Percentiles rank a stretch among this genome's conserved stretches.
phyloP scores from a whole-genome alignment of 2,113 vertebrate species.

The Cyanoliseus patagonus region DNA sequence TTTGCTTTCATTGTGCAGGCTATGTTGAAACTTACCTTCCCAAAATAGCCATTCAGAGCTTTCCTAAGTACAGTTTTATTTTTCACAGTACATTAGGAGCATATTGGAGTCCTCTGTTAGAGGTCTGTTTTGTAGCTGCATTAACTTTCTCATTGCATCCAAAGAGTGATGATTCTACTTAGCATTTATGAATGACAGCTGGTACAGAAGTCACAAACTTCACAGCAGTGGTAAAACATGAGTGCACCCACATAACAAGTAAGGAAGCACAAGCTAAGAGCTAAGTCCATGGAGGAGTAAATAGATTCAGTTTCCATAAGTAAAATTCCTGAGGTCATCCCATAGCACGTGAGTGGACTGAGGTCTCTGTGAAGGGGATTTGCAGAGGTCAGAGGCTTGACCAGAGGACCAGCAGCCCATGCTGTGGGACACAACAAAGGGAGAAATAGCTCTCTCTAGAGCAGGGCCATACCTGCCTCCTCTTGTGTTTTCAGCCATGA shows the following conservation, averaged over 20 bases:
- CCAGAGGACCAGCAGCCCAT: not conserved
- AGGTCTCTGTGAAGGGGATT: not conserved
- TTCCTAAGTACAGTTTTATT: not conserved
- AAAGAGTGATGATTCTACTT: not conserved
- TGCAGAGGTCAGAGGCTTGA: not conserved
- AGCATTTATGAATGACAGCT: not conserved
- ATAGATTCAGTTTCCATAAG: not conserved
- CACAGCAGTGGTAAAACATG: fast-evolving
- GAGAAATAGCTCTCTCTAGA: not conserved
- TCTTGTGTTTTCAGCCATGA: not conserved
- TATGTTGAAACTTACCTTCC: not conserved
- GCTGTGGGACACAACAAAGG: not conserved
- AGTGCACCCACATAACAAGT: not conserved
- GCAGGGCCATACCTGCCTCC: fast-evolving
- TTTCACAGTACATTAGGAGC: not conserved
- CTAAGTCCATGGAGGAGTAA: not conserved
- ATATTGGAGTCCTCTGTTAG: not conserved
- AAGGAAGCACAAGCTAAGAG: not conserved
- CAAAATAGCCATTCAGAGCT: not conserved
- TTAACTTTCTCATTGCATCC: not conserved
- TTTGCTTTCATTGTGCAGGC: not conserved
- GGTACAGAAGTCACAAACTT: not conserved
- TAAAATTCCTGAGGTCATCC: not conserved
- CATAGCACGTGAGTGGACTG: not conserved
- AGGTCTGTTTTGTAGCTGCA: not conserved